Evolutionary conservation across 1,140 invertebrate species (phyloP), one percentile per base, ranked within the genome.

Genomic region (Cydia pomonella): DNA sequence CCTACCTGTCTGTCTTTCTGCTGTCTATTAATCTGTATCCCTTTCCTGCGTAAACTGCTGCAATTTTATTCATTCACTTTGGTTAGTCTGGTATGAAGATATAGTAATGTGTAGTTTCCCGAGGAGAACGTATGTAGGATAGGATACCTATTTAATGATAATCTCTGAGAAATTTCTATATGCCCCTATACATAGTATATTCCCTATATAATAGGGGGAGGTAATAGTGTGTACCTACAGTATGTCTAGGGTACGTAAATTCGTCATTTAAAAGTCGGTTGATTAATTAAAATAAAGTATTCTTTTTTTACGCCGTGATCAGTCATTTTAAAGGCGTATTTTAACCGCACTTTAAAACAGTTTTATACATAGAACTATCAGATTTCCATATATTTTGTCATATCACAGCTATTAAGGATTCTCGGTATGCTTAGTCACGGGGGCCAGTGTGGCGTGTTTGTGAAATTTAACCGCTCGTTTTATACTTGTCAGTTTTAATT

Each of bases 401-500:
- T 59, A 59, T 23, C 53, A 53, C 50, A 2, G 53, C 53, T 59
- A 66, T 66, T 66, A 66, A 29, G 64, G 18, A 66, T 69, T 41
- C 64, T 38, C 64, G 9, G 27, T 41, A 41, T 16, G 29, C 41
- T 69, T 69, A 69, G 64, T 69, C 64, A 69, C 29, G 33, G 6
- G 62, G 64, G n/a, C 64, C 64, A 38, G 16, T 69, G 33, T 69
- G 64, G 64, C 64, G 64, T 69, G 64, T 69, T 69, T 69, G 29
- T 69, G n/a, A 59, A 69, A 69, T 69, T 69, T 69, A 69, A 69
- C 64, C 18, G 64, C 16, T 69, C 16, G n/a, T 38, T 38, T 41
- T 38, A 77, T 80, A 77, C 77, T 84, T 80, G 81, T 80, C 78
- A 74, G 80, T 80, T 82, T 87, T 87, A 88, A 87, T 87, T 86